Base-by-base conservation (phyloP, 2,888 invertebrate genomes). In the Cancer borealis region DNA sequence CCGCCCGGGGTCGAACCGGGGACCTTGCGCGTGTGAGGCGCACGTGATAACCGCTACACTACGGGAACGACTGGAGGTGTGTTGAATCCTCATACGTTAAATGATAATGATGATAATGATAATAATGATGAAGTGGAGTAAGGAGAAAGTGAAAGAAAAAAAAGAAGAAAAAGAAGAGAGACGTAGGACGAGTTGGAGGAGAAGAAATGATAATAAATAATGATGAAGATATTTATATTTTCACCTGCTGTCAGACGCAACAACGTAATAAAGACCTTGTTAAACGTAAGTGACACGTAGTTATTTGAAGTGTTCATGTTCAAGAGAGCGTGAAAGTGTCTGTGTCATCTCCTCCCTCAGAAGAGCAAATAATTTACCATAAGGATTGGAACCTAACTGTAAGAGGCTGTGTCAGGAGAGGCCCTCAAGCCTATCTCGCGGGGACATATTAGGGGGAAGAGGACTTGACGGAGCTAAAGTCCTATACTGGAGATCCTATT, bases 21-120 rank as follows among this genome's bases (percentile, higher is more conserved):
- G 96, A 95, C 96, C 96, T 96, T 96, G 95, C 96, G 96, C 96
- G 96, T 96, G 96, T 96, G 95, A 96, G 93, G 96, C 96, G 96
- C 95, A 96, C 95, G 21, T 60, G 60, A 60, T 21, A 60, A 21
- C 60, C 21, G 21, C 21, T 60, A 60, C 60, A 60, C 60, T 60
- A 60, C 60, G 8, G 3, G 60, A 60, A 54, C 54, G 12, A 17
- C 3, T 54, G 14, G 21, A 21, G 21, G 60, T 4, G 4, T 60
- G 60, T 1, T 2, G 60, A 4, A 21, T 60, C 39, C 39, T 39
- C 39, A 2, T 39, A 39, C 39, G 39, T 39, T 39, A 39, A 39
- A 5, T 21, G 60, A 21, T 3, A 60, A 21, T 60, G 2, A 60
- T 60, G 17, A 60, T 21, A 21, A 10, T 21, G 21, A 12, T 10